Percentiles rank a stretch among this genome's conserved stretches.
These are phyloP conservation scores for Cryptoblepharus egeriae DNA, from an alignment of 2,797 vertebrate genomes.

Conservation along the genomic window DNA sequence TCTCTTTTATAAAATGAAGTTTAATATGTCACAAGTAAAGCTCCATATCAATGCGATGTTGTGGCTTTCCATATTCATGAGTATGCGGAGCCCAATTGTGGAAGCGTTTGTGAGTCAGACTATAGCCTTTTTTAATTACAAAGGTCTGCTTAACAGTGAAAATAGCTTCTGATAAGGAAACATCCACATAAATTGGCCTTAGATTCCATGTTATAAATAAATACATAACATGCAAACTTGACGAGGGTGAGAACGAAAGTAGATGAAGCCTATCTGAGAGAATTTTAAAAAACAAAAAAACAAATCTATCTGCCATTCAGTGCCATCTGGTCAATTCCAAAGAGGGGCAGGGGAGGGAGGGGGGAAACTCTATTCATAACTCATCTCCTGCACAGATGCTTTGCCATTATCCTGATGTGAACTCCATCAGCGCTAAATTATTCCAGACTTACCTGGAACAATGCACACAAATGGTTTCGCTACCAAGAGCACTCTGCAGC, in stretches of 20 bases:
- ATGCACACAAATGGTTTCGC: slow-evolving; percentile 28
- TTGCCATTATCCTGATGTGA: slow-evolving; percentile 45
- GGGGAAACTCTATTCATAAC: slow-evolving; percentile 21
- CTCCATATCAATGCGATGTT: not conserved
- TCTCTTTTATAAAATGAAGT: no score
- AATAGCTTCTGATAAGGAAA: not conserved
- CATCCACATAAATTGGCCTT: slow-evolving; percentile 18
- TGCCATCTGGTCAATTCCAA: slow-evolving; percentile 18
- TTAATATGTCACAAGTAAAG: not conserved
- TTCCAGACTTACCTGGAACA: slow-evolving; percentile 60
- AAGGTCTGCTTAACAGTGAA: not conserved
- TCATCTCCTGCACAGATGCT: slow-evolving; percentile 12
- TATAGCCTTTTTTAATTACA: not conserved
- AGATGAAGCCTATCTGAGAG: slow-evolving; percentile 8
- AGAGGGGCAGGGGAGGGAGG: not conserved
- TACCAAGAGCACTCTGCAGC: slow-evolving; percentile 14
- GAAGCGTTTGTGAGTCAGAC: not conserved
- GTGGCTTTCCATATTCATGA: not conserved
- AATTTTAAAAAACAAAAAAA: not conserved
- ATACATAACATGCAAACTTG: not conserved
- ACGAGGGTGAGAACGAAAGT: slow-evolving; percentile 12
- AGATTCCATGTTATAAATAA: not conserved
- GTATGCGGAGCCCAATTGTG: not conserved
- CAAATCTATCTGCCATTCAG: slow-evolving; percentile 13
- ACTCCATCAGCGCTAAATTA: slow-evolving; percentile 60